Conservation (phyloP, 2,888 invertebrate species). For the Bursaphelenchus okinawaensis region DNA sequence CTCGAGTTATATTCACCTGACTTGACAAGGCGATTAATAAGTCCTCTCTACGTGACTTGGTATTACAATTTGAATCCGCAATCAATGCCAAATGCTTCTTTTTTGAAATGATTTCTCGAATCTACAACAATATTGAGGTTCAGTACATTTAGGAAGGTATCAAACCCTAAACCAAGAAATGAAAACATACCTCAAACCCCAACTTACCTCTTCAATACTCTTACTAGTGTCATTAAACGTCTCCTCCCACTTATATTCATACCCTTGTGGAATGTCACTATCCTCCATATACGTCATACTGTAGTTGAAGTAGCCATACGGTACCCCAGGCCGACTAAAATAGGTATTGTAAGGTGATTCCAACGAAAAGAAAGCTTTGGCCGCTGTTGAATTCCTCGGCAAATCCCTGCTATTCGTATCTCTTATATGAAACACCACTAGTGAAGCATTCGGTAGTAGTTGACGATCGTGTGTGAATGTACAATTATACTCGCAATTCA, state of each 20-base stretch:
- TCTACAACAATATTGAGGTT: not conserved
- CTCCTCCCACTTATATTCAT: not conserved
- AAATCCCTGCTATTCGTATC: not conserved
- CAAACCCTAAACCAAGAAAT: constrained; percentile 1
- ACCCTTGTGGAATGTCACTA: constrained; percentile 9
- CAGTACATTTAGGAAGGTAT: not conserved
- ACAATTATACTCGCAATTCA: not conserved
- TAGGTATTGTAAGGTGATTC: not conserved
- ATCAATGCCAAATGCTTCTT: not conserved
- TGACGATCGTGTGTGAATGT: not conserved
- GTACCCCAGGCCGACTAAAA: not conserved
- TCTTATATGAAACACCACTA: not conserved
- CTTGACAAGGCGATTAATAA: constrained; percentile 26
- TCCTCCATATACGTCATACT: constrained; percentile 14
- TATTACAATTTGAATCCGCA: constrained; percentile 34
- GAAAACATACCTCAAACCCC: too few species aligned
- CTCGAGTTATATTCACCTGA: constrained; percentile 14
- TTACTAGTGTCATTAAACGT: too few species aligned
- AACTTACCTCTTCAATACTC: too few species aligned
- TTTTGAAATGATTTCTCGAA: not conserved
- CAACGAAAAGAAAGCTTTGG: not conserved
- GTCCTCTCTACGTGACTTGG: constrained; percentile 36
- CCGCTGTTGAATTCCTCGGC: not conserved
- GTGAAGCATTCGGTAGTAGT: not conserved
- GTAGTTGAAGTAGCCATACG: constrained; percentile 14